phyloP scores from a whole-genome alignment of 2,113 vertebrate genomes.

The Scytalopus superciliaris region DNA sequence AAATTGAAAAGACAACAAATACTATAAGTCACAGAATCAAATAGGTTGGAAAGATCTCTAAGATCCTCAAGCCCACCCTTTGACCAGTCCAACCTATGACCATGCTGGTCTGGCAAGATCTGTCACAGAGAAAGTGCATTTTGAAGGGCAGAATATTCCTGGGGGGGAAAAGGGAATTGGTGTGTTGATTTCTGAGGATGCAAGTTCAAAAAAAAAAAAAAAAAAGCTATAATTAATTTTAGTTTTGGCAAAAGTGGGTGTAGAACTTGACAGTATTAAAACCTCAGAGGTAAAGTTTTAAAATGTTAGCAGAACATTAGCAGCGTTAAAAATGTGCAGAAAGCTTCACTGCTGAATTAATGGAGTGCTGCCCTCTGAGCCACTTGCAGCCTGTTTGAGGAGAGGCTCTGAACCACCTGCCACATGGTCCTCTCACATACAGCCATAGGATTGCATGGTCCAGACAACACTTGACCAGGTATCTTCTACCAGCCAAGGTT shows the following conservation, averaged over 20 bases:
- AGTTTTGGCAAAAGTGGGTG: not conserved
- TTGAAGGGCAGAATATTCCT: not conserved
- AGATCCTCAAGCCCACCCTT: not conserved
- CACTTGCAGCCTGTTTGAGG: not conserved
- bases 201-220: not conserved
- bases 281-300: not conserved
- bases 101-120: not conserved
- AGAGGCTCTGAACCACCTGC: not conserved
- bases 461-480: not conserved
- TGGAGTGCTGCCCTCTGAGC: not conserved
- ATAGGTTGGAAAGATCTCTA: not conserved
- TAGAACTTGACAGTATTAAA: not conserved
- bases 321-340: not conserved
- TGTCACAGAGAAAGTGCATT: not conserved
- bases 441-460: not conserved
- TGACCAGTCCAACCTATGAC: not conserved
- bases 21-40: not conserved
- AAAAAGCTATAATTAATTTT: not conserved
- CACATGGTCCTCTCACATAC: not conserved
- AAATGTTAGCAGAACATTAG: conserved; percentile 1
- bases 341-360: not conserved
- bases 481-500: not conserved
- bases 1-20: not conserved
- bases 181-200: not conserved
- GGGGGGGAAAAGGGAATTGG: not conserved